Conservation (phyloP, 2,797 vertebrate genomes). For the Leucoraja ocellata region DNA sequence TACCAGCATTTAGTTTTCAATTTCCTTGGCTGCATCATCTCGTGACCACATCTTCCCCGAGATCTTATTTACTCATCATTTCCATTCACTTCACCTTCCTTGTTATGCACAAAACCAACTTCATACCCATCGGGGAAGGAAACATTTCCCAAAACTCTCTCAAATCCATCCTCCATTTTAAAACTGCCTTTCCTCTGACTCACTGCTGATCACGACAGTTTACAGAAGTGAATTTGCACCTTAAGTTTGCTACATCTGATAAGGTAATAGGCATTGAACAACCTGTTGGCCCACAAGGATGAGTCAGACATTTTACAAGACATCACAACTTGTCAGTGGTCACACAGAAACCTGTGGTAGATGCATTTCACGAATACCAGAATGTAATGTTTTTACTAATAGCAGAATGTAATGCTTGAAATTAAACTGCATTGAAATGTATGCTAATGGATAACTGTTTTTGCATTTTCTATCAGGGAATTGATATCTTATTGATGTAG, state of each 20-base stretch:
- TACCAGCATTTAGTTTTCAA: too few species aligned
- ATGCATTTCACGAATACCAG: neutral
- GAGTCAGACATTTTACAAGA: neutral
- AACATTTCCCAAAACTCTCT: neutral
- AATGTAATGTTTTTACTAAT: neutral
- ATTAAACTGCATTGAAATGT: neutral
- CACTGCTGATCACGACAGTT: neutral
- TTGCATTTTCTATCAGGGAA: too few species aligned
- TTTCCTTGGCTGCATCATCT: neutral
- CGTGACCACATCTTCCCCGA: neutral
- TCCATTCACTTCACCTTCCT: neutral
- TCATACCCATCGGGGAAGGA: neutral
- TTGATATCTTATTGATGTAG: neutral
- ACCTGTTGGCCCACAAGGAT: neutral
- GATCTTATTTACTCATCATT: neutral
- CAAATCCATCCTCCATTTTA: neutral
- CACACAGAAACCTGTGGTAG: neutral
- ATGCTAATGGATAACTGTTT: neutral
- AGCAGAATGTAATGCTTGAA: neutral
- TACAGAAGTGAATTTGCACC: neutral
- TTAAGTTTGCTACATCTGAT: neutral
- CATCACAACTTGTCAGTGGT: neutral
- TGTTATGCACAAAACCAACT: neutral
- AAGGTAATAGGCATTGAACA: neutral
- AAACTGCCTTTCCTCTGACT: too few species aligned